Evolutionary conservation across 2,888 invertebrate species (phyloP).

Genomic region (Leptinotarsa tumamoca): DNA sequence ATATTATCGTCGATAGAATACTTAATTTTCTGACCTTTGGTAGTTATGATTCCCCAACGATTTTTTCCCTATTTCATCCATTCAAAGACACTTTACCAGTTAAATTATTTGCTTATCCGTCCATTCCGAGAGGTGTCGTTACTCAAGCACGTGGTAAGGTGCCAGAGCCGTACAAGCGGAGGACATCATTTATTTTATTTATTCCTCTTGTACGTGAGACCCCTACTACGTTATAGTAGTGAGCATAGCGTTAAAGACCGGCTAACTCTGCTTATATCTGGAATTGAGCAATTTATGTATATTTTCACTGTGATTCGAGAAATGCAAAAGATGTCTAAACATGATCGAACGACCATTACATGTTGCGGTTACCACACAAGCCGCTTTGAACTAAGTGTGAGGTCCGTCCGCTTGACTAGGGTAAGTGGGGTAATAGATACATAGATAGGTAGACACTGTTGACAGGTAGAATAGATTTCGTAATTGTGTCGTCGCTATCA

Average conservation of each 20-base stretch:
- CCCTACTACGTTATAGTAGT: conserved; percentile 7
- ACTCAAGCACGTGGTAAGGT: neutral
- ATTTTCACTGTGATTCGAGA: conserved; percentile 33
- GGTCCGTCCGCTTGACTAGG: conserved; percentile 20
- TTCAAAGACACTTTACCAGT: neutral
- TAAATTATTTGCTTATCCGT: neutral
- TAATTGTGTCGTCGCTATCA: too few relatives aligned
- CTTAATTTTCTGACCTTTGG: too few relatives aligned
- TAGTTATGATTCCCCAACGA: too few relatives aligned
- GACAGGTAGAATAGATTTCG: neutral
- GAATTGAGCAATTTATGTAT: conserved; percentile 35
- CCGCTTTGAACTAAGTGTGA: conserved; percentile 33
- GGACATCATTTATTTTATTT: conserved; percentile 7
- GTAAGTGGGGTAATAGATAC: neutral
- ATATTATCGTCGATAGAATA: too few relatives aligned
- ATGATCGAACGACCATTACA: conserved; percentile 36
- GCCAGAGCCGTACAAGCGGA: neutral
- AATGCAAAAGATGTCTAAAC: conserved; percentile 35
- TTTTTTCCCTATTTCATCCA: neutral
- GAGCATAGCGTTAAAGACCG: conserved; percentile 20
- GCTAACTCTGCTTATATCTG: conserved; percentile 17
- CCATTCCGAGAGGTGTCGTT: neutral
- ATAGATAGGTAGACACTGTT: neutral
- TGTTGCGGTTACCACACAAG: conserved; percentile 34
- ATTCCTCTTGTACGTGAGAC: neutral